phyloP scores from a whole-genome alignment of 2,888 invertebrate genomes.

The Gasteruption jaculator region DNA sequence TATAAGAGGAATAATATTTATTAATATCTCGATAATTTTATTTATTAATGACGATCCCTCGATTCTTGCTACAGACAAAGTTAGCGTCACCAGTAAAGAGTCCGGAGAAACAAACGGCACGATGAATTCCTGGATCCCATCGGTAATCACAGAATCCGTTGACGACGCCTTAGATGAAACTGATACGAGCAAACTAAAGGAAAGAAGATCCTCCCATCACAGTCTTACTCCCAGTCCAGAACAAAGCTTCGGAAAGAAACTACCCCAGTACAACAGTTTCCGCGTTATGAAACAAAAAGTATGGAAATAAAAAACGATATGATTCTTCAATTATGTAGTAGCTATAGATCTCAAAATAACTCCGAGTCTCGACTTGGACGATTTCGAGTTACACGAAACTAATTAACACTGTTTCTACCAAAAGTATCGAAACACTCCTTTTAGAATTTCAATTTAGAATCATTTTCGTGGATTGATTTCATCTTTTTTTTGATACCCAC shows the following conservation, averaged over 20 bases:
- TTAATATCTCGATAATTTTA: too few relatives aligned
- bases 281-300: constrained; percentile 49
- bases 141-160: constrained; percentile 26
- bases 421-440: too few relatives aligned
- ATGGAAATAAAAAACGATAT: constrained; percentile 4
- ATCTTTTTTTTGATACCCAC: too few relatives aligned
- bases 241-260: constrained; percentile 39
- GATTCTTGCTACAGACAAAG: constrained; percentile 29
- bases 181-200: constrained; percentile 25
- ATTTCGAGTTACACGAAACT: too few relatives aligned
- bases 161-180: constrained; percentile 26
- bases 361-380: too few relatives aligned
- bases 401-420: too few relatives aligned
- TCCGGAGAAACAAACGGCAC: constrained; percentile 33
- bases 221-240: constrained; percentile 42
- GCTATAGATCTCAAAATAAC: not conserved
- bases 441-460: too few relatives aligned
- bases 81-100: constrained; percentile 34
- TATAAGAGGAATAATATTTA: too few relatives aligned
- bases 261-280: constrained; percentile 46
- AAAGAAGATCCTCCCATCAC: constrained; percentile 35
- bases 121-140: constrained; percentile 32
- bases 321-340: constrained; percentile 3
- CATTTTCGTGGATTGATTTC: too few relatives aligned
- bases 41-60: too few relatives aligned